A percentile compares a stretch with the other conserved stretches of the same genome.
phyloP scores from a whole-genome alignment of 2,113 vertebrate genomes.

The Cyrtonyx montezumae region DNA sequence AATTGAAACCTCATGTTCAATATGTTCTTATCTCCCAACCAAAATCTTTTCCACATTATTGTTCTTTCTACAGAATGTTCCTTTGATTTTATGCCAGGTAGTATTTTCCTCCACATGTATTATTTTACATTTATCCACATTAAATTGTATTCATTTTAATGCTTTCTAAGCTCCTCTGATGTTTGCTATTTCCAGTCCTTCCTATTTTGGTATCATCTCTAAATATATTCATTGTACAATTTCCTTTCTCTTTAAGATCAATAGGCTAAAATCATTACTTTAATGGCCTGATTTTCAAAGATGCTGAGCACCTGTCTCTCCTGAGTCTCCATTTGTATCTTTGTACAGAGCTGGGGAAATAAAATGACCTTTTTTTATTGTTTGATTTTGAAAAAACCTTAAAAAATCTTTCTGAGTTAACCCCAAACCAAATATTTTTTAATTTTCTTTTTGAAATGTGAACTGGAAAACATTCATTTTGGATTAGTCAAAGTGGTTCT shows the following conservation, averaged over 20 bases:
- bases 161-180: conserved; percentile 64
- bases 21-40: conserved; percentile 41
- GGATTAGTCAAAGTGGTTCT: neutral
- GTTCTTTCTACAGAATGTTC: conserved; percentile 55
- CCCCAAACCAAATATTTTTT: neutral
- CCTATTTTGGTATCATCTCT: conserved; percentile 57
- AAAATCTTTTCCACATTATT: conserved; percentile 52
- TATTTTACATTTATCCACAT: conserved; percentile 72
- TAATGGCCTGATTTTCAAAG: conserved; percentile 43
- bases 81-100: conserved; percentile 60
- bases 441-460: neutral
- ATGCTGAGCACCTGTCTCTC: conserved; percentile 20
- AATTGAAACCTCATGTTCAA: conserved; percentile 59
- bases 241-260: conserved; percentile 62
- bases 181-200: conserved; percentile 57
- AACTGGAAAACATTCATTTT: neutral
- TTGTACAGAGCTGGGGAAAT: neutral
- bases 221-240: conserved; percentile 66
- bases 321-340: neutral
- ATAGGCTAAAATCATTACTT: conserved; percentile 20
- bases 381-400: neutral
- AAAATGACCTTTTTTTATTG: neutral
- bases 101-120: conserved; percentile 60
- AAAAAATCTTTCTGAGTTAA: neutral
- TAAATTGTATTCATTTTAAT: conserved; percentile 69